Evolutionary conservation across 2,113 vertebrate genomes (phyloP).

Genomic region (Scartelaos histophorus): DNA sequence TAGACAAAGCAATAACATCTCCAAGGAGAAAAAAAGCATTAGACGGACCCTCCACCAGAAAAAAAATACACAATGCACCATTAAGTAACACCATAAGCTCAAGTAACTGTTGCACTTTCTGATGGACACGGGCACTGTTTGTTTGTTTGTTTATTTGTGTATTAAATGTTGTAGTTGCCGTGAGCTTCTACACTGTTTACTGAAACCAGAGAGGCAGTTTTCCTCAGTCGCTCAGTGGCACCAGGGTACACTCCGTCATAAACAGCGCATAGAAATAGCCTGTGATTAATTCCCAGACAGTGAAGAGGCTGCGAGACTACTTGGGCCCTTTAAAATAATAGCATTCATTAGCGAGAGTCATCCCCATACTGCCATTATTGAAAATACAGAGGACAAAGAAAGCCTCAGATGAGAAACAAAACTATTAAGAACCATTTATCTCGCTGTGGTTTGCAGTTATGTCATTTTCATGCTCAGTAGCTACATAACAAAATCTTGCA

Average conservation of each 20-base stretch:
- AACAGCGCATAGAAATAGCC: slow-evolving; percentile 39
- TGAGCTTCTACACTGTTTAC: slow-evolving; percentile 52
- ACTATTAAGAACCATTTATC: not conserved
- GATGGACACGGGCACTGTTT: slow-evolving; percentile 21
- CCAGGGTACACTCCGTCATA: slow-evolving; percentile 54
- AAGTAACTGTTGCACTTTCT: slow-evolving; percentile 9
- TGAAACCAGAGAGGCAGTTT: slow-evolving; percentile 56
- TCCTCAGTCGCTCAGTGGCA: slow-evolving; percentile 38
- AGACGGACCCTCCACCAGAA: too few relatives aligned
- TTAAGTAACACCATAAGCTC: not conserved
- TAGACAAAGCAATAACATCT: too few relatives aligned
- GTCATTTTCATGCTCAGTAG: not conserved
- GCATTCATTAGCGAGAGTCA: slow-evolving; percentile 13
- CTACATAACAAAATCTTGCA: not conserved
- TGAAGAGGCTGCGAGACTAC: not conserved
- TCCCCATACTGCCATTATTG: slow-evolving; percentile 25
- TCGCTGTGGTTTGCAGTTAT: not conserved
- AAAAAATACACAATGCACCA: too few relatives aligned
- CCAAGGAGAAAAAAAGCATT: too few relatives aligned
- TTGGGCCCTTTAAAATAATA: slow-evolving; percentile 13
- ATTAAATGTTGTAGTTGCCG: slow-evolving; percentile 35
- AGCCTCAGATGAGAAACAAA: slow-evolving; percentile 11
- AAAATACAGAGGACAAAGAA: slow-evolving; percentile 27
- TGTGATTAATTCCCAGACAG: slow-evolving; percentile 35
- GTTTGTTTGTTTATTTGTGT: slow-evolving; percentile 46